Evolutionary conservation across 2,888 invertebrate genomes (phyloP), one percentile per base, ranked within the genome.

Genomic region (Clanis bilineata): DNA sequence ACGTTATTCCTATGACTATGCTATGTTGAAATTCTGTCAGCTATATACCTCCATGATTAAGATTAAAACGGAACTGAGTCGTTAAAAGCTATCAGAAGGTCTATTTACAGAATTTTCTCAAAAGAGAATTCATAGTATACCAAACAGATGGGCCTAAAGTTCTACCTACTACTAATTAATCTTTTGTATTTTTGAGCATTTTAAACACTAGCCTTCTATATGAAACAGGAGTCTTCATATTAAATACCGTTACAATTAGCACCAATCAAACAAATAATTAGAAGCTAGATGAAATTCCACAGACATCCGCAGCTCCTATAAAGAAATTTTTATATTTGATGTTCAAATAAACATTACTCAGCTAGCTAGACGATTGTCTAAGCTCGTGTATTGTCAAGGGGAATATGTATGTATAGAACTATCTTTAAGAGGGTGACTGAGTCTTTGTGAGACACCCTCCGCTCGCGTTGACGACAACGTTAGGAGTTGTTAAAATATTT

Each of bases 331-430:
- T 32, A 51, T 18, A 32, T 32, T 28, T 18, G 28, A 12, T 44
- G 44, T 45, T 45, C 44, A 32, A 47, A 32, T 32, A 51, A 51
- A 51, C 28, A 51, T 25, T 51, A 18, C 32, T 51, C 23, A 45
- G n/a, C 25, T n/a, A 28, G 51, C 51, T 10, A 51, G 51, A 51
- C 51, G 51, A 51, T 51, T 51, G 51, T 51, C 7, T 15, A 28
- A 18, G 18, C 28, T 1, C 3, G 32, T 3, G 51, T 28, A 22
- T 12, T 44, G 51, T 28, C 28, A 28, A 25, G 47, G 51, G 41
- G 15, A 41, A 18, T 51, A 32, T 28, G 15, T 32, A 18, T 9
- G 25, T 28, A 28, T 28, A 32, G 36, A 25, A 45, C 45, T n/a
- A 23, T n/a, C 1, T n/a, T 28, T 15, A 28, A 51, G 32, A 18